phyloP scores from a whole-genome alignment of 2,888 invertebrate genomes.

The Conus canariensis region DNA sequence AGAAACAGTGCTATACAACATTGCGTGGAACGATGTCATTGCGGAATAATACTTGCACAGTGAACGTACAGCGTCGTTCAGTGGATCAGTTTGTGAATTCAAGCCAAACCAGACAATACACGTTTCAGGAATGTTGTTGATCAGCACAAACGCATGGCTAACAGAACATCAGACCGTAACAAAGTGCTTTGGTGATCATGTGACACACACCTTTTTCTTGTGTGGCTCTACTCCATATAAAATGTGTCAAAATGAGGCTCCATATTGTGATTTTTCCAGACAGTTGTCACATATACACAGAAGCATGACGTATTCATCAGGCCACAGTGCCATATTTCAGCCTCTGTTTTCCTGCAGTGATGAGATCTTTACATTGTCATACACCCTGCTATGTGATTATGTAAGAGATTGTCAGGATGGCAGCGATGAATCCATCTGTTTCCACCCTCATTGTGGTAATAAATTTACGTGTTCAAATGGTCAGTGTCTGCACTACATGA shows the following conservation, averaged over 20 bases:
- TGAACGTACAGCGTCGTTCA: too few relatives aligned
- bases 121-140: neutral
- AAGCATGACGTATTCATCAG: neutral
- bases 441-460: neutral
- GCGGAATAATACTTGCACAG: too few relatives aligned
- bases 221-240: neutral
- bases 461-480: neutral
- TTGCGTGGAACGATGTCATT: too few relatives aligned
- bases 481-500: neutral
- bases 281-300: neutral
- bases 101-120: neutral
- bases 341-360: neutral
- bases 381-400: neutral
- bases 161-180: neutral
- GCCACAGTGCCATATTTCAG: neutral
- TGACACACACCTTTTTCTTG: neutral
- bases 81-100: neutral
- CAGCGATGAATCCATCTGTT: neutral
- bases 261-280: neutral
- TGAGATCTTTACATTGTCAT: neutral
- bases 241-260: neutral
- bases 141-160: neutral
- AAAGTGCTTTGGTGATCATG: neutral
- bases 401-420: neutral
- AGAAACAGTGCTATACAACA: too few relatives aligned